Evolutionary conservation across 2,888 invertebrate genomes (phyloP), one percentile per base, ranked within the genome.

Genomic region (Opisthograptis luteolata): DNA sequence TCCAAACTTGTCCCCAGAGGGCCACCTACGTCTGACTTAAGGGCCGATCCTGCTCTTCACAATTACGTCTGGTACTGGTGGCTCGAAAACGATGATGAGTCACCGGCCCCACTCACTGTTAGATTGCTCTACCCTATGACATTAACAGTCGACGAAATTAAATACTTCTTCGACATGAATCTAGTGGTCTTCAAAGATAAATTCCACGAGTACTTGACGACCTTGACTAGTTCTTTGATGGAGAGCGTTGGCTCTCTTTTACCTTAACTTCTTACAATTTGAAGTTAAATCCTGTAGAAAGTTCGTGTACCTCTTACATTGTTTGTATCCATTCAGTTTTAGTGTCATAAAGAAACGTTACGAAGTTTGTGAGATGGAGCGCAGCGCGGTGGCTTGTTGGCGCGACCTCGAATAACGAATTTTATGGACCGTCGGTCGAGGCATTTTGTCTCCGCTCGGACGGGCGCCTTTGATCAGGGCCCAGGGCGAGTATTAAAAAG

Each of bases 401-500:
- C 58, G 58, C 62, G 60, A 57, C 46, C 60, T 60, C 60, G 73
- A 76, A 76, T 79, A 80, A 73, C 76, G 72, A 74, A 78, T 74
- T 80, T 76, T 70, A 76, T 77, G 76, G 76, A 70, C 67, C 75
- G 70, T 61, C 67, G 72, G 70, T 61, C 67, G 72, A 74, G 72
- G 70, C 74, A 74, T 76, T 76, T 71, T 69, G 73, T 74, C 74
- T 67, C 66, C 80, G 78, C 68, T 73, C 71, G 73, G 66, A 40
- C 68, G 70, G 55, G 53, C 72, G 62, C 62, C 70, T 87, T 87
- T 87, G 87, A 87, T 87, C 86, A 82, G 61, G 66, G 71, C 75
- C 85, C 84, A 83, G 60, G 64, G 73, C 75, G 79, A 70, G 76
- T 75, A 74, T 77, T 78, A 79, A 82, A 80, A 84, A 75, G 82